Conservation (phyloP, 1,140 invertebrate genomes). For the Artemia franciscana region DNA sequence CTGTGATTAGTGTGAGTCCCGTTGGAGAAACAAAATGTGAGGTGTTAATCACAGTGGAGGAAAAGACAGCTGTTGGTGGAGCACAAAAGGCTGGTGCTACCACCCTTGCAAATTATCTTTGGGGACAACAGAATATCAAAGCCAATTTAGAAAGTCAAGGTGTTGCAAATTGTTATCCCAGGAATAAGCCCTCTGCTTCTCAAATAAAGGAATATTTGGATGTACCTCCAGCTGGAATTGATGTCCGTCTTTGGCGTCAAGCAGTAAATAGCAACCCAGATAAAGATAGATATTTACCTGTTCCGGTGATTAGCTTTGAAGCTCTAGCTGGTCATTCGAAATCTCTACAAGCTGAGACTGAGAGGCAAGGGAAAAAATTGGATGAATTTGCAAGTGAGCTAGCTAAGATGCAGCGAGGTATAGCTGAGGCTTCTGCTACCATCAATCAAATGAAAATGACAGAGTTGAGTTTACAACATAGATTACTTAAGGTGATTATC, state of each 20-base stretch:
- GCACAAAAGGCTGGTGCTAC: slow-evolving; percentile 6
- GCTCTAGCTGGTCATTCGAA: slow-evolving; percentile 5
- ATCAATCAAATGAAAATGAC: slow-evolving; percentile 47
- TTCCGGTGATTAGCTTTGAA: slow-evolving; percentile 72
- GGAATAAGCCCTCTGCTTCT: slow-evolving; percentile 17
- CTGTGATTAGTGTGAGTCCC: slow-evolving; percentile 46
- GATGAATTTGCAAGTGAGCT: slow-evolving; percentile 49
- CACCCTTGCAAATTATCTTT: slow-evolving; percentile 3
- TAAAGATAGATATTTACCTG: slow-evolving; percentile 33
- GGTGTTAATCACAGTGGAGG: slow-evolving; percentile 35
- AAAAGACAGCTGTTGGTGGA: slow-evolving; percentile 6
- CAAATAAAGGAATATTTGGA: slow-evolving; percentile 71
- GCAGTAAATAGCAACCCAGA: slow-evolving; percentile 82
- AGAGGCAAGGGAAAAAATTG: slow-evolving; percentile 47
- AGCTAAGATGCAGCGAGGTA: slow-evolving; percentile 40
- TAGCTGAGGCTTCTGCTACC: slow-evolving; percentile 39
- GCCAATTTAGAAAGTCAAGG: slow-evolving; percentile 1
- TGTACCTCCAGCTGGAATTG: slow-evolving; percentile 49
- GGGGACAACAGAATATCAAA: slow-evolving; percentile 5
- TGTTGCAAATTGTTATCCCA: slow-evolving; percentile 5
- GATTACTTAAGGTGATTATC: slow-evolving; percentile 55
- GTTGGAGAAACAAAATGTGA: slow-evolving; percentile 48
- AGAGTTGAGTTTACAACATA: slow-evolving; percentile 45
- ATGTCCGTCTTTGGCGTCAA: slow-evolving; percentile 58
- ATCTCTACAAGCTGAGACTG: slow-evolving; percentile 36